These are phyloP conservation scores for Holothuria leucospilota DNA, from an alignment of 53 echinoderm and acorn worm species.

Conservation along the genomic window DNA sequence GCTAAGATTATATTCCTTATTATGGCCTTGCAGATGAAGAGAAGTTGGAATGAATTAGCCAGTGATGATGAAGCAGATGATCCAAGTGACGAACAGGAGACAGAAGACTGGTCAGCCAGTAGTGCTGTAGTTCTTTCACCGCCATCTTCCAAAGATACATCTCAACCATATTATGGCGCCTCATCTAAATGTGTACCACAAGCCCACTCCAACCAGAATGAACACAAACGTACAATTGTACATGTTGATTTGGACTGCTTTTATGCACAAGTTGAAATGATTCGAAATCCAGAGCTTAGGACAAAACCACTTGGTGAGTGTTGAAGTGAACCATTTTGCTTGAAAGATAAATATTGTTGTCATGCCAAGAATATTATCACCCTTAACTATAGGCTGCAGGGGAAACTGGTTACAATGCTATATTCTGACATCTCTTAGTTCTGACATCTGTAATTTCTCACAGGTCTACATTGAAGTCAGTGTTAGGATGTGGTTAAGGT, in stretches of 20 bases:
- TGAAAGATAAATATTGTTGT: too few relatives aligned
- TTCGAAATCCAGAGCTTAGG: conserved; percentile 75
- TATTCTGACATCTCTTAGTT: too few relatives aligned
- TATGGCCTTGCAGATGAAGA: conserved; percentile 6
- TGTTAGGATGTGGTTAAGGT: too few relatives aligned
- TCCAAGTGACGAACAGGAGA: neutral
- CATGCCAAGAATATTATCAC: too few relatives aligned
- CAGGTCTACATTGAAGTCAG: too few relatives aligned
- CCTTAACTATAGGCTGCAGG: too few relatives aligned
- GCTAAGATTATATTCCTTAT: neutral
- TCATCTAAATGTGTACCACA: neutral
- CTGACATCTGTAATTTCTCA: too few relatives aligned
- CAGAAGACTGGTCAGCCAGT: conserved; percentile 25
- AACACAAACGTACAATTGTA: conserved; percentile 64
- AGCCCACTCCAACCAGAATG: neutral
- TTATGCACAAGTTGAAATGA: conserved; percentile 94
- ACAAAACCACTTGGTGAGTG: conserved; percentile 63
- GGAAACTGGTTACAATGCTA: too few relatives aligned
- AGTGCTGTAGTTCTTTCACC: neutral
- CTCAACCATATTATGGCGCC: neutral
- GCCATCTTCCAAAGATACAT: neutral
- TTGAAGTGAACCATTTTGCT: too few relatives aligned
- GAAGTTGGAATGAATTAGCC: conserved; percentile 10
- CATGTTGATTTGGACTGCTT: conserved; percentile 96
- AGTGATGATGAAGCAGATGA: conserved; percentile 1